phyloP scores from a whole-genome alignment of 2,888 invertebrate species.

The Papilio demoleus region DNA sequence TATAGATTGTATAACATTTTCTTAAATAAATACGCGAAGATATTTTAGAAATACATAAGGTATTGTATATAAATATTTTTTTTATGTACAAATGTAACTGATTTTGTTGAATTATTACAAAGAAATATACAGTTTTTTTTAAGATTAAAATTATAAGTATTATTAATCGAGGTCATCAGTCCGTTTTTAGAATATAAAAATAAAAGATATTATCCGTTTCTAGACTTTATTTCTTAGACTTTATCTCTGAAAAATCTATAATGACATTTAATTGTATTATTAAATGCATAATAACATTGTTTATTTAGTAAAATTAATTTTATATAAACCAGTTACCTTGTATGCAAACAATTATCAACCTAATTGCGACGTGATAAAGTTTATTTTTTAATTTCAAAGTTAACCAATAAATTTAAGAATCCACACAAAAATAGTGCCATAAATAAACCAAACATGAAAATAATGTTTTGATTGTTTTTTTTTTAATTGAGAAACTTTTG shows the following conservation, averaged over 20 bases:
- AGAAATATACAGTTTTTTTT: no score
- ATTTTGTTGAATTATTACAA: no score
- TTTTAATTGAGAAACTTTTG: conserved; percentile 7
- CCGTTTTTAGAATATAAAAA: no score
- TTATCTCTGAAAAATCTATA: not conserved
- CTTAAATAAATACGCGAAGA: no score
- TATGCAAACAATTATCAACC: not conserved
- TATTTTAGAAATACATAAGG: no score
- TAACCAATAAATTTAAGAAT: conserved; percentile 6
- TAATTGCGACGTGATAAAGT: not conserved
- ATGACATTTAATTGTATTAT: not conserved
- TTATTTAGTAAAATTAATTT: not conserved
- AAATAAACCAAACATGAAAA: not conserved
- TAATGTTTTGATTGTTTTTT: conserved; percentile 22
- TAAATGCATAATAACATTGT: conserved; percentile 22
- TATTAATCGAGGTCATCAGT: no score
- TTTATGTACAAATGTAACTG: no score
- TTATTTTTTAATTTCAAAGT: not conserved
- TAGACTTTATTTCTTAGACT: no score
- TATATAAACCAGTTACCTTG: not conserved
- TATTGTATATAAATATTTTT: no score
- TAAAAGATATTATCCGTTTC: no score
- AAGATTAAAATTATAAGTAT: no score
- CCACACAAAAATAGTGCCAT: conserved; percentile 24
- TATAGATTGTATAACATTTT: no score